Base-by-base conservation (phyloP, 2,888 invertebrate species). In the Hypselothyrea guttata region DNA sequence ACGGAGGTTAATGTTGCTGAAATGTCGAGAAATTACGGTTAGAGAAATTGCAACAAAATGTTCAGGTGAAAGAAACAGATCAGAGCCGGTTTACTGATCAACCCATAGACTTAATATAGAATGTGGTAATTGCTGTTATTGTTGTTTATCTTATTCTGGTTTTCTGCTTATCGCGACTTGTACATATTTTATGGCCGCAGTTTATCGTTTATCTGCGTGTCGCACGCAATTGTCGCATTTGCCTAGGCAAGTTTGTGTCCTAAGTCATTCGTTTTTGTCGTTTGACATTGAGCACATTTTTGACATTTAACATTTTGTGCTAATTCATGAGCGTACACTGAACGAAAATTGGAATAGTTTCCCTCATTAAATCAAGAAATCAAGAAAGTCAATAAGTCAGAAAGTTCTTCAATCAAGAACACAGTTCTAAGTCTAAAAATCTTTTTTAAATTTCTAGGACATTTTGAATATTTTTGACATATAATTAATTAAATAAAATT, bases 181-280 rank as follows among this genome's bases (percentile, higher is more conserved):
- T 42, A 52, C 54, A 69, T 64, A 44, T 57, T 38, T 42, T 40
- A 56, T 27, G 28, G 54, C 57, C 35, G 35, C 5, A 38, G 40
- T 41, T 41, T 41, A 7, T 30, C 4, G 51, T 73, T 70, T 70
- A 73, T 70, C 69, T 73, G 69, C 69, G 69, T 70, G 69, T 57
- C 70, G 47, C 74, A 70, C 74, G 74, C 74, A 73, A 73, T 67
- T 71, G 12, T 35, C 41, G 38, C 48, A 48, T 60, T 69, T 72
- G 73, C 68, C 52, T 69, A 33, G 56, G 15, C 66, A 71, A 84
- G 87, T 86, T 84, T 83, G 86, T 84, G 85, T 78, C 83, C 69
- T 83, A 79, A 85, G 84, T 85, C 87, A 85, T 85, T 87, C 67
- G 72, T 82, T 22, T 85, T 86, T 86, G 87, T 87, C 67, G 72